These are phyloP conservation scores for Podarcis raffonei DNA, from an alignment of 2,113 vertebrate species.

Conservation along the genomic window DNA sequence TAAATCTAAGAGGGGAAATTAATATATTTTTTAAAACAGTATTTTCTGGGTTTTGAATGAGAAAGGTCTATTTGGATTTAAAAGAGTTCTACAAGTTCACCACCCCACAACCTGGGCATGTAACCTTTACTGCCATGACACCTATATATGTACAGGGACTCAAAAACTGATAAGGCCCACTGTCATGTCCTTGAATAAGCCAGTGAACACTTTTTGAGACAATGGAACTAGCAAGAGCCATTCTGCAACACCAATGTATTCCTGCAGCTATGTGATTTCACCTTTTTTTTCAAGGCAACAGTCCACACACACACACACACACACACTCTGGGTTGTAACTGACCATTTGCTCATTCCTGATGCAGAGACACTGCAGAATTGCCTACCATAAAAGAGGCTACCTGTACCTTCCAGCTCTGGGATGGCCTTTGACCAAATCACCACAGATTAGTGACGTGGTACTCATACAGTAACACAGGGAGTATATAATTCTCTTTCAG, in stretches of 20 bases:
- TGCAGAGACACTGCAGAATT: background rate
- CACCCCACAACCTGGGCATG: background rate
- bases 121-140: background rate
- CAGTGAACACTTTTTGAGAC: background rate
- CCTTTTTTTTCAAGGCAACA: background rate
- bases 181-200: background rate
- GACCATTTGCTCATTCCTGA: background rate
- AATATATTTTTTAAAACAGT: background rate
- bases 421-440: background rate
- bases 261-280: background rate
- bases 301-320: background rate
- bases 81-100: background rate
- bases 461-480: too few relatives aligned
- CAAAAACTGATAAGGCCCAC: background rate
- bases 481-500: background rate
- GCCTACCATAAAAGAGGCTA: background rate
- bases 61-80: background rate
- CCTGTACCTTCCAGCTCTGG: background rate
- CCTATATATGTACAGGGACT: too few relatives aligned
- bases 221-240: too few relatives aligned
- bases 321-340: background rate
- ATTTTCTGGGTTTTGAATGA: background rate
- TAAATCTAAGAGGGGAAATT: conserved; percentile 76
- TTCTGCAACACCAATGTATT: background rate
- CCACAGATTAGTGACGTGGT: background rate